Evolutionary conservation across 2,113 vertebrate species (phyloP).

Genomic region (Uria aalge): DNA sequence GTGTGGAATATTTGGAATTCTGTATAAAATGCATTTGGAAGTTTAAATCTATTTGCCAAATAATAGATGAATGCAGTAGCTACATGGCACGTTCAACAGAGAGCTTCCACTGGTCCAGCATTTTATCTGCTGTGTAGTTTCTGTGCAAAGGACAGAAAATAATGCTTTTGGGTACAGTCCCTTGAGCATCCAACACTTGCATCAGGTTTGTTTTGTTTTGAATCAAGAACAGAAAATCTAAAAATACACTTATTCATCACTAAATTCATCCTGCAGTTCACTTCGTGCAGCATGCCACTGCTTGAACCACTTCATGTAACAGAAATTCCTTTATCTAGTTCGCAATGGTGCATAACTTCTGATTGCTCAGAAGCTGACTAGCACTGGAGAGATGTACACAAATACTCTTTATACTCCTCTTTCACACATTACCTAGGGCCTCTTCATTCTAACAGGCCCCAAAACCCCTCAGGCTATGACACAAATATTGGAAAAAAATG

Average conservation of each 20-base stretch:
- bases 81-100: background rate
- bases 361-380: background rate
- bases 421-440: background rate
- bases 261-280: background rate
- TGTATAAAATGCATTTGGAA: background rate
- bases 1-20: background rate
- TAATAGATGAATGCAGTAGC: background rate
- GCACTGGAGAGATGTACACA: background rate
- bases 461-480: background rate
- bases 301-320: background rate
- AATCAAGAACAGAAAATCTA: background rate
- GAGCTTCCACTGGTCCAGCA: background rate
- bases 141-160: background rate
- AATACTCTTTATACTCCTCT: background rate
- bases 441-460: background rate
- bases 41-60: background rate
- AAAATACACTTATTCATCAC: background rate
- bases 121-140: background rate
- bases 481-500: background rate
- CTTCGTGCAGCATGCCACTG: background rate
- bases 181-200: background rate
- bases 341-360: background rate
- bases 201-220: background rate
- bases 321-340: background rate
- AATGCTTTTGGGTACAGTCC: background rate